Evolutionary conservation across 2,797 vertebrate genomes (phyloP).

Genomic region (Spinibarbus caldwelli): DNA sequence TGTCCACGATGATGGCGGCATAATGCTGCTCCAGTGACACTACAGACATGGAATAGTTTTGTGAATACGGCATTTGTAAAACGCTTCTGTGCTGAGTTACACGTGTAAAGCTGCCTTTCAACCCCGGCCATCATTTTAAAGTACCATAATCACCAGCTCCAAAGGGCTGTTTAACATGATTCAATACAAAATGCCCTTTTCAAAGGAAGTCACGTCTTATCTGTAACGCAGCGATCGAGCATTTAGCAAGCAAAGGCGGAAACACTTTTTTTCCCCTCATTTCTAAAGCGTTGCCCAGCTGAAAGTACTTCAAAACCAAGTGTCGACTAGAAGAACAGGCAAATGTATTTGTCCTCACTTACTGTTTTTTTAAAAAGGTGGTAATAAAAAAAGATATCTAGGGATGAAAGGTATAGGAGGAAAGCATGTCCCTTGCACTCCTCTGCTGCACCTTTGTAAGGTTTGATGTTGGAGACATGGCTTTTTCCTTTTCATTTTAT

Average conservation of each 20-base stretch:
- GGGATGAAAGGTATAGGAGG: neutral
- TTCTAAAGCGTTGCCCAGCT: conserved; percentile 52
- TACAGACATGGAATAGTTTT: neutral
- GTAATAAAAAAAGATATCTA: conserved; percentile 3
- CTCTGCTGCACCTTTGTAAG: conserved; percentile 2
- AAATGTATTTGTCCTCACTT: conserved; percentile 38
- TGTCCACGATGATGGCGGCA: too few species aligned
- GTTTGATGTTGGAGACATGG: conserved; percentile 23
- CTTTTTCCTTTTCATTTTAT: conserved; percentile 31
- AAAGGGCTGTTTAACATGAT: conserved; percentile 45
- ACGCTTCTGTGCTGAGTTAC: neutral
- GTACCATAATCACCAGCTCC: conserved; percentile 40
- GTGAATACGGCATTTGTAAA: neutral
- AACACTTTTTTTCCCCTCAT: neutral
- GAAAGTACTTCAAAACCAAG: conserved; percentile 43
- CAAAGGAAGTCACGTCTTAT: conserved; percentile 35
- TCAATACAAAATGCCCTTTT: conserved; percentile 36
- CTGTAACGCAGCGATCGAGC: conserved; percentile 46
- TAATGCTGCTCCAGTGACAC: neutral
- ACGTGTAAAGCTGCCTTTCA: conserved; percentile 18
- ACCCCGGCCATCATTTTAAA: conserved; percentile 29
- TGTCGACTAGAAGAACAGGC: conserved; percentile 23
- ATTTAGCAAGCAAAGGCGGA: conserved; percentile 36
- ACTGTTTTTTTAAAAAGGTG: neutral
- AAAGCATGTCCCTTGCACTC: neutral